Percentiles rank a stretch among this genome's conserved stretches.
Conservation (phyloP, 2,797 vertebrate species). For the Choloepus didactylus region DNA sequence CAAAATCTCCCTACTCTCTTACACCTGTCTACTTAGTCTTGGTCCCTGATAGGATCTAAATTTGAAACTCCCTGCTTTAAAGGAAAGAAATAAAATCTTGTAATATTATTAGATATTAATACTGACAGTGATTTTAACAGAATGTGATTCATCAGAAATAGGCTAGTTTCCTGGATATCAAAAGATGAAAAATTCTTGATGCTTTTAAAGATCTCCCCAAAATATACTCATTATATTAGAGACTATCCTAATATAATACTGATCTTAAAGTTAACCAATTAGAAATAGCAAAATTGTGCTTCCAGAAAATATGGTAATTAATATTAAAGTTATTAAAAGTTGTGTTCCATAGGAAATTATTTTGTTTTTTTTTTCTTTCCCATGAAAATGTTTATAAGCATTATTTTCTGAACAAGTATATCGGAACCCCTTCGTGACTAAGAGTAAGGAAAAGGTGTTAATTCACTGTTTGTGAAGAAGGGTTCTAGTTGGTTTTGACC, state of each 20-base stretch:
- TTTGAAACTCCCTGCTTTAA: neutral
- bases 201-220: neutral
- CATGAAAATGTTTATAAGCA: neutral
- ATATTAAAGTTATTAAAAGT: neutral
- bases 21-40: neutral
- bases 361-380: neutral
- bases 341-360: neutral
- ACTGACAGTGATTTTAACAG: conserved; percentile 41
- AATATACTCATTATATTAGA: conserved; percentile 33
- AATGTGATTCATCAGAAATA: conserved; percentile 45
- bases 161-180: neutral
- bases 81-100: conserved; percentile 33
- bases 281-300: conserved; percentile 36
- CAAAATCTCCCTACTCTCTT: conserved; percentile 13
- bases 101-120: conserved; percentile 31
- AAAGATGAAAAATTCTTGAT: neutral
- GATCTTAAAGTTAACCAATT: conserved; percentile 46
- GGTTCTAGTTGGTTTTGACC: conserved; percentile 10
- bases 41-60: neutral
- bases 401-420: neutral
- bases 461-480: neutral
- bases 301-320: conserved; percentile 30
- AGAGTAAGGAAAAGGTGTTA: neutral
- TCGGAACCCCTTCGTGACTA: neutral
- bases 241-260: neutral